phyloP scores from a whole-genome alignment of 2,113 vertebrate species.

The Nyctereutes procyonoides region DNA sequence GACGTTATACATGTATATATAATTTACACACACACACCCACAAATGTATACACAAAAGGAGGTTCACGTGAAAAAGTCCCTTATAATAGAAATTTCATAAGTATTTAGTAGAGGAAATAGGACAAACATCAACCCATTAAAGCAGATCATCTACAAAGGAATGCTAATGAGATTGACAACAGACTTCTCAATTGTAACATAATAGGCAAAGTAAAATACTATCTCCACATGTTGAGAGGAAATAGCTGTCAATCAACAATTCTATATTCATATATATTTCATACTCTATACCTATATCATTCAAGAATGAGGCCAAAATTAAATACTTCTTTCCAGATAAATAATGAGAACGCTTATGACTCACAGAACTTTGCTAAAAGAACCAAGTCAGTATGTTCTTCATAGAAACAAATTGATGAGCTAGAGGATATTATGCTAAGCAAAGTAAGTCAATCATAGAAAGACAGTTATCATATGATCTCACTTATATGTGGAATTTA shows the following conservation, averaged over 20 bases:
- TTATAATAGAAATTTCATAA: not conserved
- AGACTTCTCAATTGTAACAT: not conserved
- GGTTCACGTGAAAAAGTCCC: not conserved
- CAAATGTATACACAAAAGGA: not conserved
- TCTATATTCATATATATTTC: conserved; percentile 8
- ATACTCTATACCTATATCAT: not conserved
- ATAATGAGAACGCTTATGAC: not conserved
- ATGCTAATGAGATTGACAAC: not conserved
- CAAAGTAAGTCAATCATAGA: too few relatives aligned
- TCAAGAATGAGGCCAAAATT: not conserved
- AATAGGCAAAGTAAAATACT: not conserved
- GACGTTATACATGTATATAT: not conserved
- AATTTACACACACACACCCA: not conserved
- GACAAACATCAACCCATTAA: not conserved
- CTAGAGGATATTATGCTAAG: too few relatives aligned
- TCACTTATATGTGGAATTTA: too few relatives aligned
- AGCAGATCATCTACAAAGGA: not conserved
- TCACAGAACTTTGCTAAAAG: not conserved
- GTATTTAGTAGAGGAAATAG: not conserved
- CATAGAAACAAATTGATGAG: not conserved
- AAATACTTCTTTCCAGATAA: conserved; percentile 20
- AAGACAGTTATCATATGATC: too few relatives aligned
- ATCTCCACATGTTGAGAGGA: conserved; percentile 17
- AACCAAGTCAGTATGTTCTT: not conserved
- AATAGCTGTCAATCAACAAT: not conserved